Conservation (phyloP, 2,797 vertebrate genomes). For the Fistularia commersonii region DNA sequence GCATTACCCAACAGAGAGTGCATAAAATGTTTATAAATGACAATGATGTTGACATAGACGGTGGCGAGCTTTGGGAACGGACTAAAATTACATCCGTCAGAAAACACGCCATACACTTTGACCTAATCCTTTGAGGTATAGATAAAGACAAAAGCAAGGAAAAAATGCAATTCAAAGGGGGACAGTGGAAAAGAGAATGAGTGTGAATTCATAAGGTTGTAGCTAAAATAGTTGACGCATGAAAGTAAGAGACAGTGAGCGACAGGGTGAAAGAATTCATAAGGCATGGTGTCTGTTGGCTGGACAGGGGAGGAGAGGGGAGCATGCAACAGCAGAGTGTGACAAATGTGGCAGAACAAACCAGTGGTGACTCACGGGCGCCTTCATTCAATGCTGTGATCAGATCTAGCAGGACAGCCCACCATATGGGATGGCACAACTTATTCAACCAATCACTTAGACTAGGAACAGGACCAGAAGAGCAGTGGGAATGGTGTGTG, state of each 20-base stretch:
- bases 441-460: slow-evolving; percentile 74
- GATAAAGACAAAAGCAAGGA: slow-evolving; percentile 1
- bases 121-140: slow-evolving; percentile 24
- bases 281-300: slow-evolving; percentile 64
- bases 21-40: slow-evolving; percentile 79
- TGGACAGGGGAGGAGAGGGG: slow-evolving; percentile 52
- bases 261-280: slow-evolving; percentile 61
- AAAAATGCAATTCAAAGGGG: slow-evolving; percentile 12
- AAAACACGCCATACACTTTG: slow-evolving; percentile 34
- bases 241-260: slow-evolving; percentile 60
- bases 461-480: slow-evolving; percentile 62
- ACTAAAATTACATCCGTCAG: slow-evolving; percentile 38
- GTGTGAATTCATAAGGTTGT: slow-evolving; percentile 19
- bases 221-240: slow-evolving; percentile 34
- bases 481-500: slow-evolving; percentile 38
- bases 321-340: slow-evolving; percentile 49
- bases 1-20: slow-evolving; percentile 69
- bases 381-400: slow-evolving; percentile 73
- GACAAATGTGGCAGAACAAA: slow-evolving; percentile 77
- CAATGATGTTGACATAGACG: slow-evolving; percentile 64
- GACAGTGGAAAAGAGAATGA: slow-evolving; percentile 9
- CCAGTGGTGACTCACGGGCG: slow-evolving; percentile 67
- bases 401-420: slow-evolving; percentile 73
- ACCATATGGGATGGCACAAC: slow-evolving; percentile 80
- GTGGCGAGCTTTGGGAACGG: slow-evolving; percentile 42